Base-by-base conservation (phyloP, 2,797 vertebrate species). In the Arctocebus calabarensis region DNA sequence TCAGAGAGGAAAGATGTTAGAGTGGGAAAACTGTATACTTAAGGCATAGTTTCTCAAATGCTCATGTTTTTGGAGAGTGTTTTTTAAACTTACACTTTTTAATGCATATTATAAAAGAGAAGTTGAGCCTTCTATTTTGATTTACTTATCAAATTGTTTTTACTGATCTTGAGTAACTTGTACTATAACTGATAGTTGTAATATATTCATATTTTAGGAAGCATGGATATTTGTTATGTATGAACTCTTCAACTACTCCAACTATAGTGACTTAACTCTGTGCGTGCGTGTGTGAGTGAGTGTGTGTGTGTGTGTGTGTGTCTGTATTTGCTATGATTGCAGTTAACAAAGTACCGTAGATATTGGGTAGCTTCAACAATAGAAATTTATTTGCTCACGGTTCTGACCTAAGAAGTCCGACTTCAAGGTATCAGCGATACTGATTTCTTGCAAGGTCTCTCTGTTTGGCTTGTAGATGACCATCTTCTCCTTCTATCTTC, bases 141-240 rank as follows among this genome's bases (percentile, higher is more conserved):
- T 78, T 95, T 91, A 88, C 57, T 91, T 79, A 81, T 74, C 32
- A 84, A 37, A 61, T 92, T 81, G 66, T 74, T 94, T 94, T 91
- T 74, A 79, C 32, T 94, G 64, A 68, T 88, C 23, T 55, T 88
- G 55, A 73, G 27, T 84, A 94, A 84, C n/a, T 79, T 88, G 19
- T 59, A 32, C 40, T 90, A 23, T 77, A 84, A 90, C 11, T 71
- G 32, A 9, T 95, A 37, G 79, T 89, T 70, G 43, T 81, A 85
- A 75, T 94, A 57, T 92, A 82, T 85, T 70, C 45, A 16, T 90
- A 82, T 70, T 90, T 75, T 93, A 74, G 78, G 78, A 37, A 84
- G 11, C 48, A 48, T 71, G 25, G 57, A 7, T 96, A 87, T 92
- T 90, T 77, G 40, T 20, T 32, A 92, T 16, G 27, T 71, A 55